Base-by-base conservation (phyloP, 2,797 vertebrate species). In the Microctenopoma steveboyesi region DNA sequence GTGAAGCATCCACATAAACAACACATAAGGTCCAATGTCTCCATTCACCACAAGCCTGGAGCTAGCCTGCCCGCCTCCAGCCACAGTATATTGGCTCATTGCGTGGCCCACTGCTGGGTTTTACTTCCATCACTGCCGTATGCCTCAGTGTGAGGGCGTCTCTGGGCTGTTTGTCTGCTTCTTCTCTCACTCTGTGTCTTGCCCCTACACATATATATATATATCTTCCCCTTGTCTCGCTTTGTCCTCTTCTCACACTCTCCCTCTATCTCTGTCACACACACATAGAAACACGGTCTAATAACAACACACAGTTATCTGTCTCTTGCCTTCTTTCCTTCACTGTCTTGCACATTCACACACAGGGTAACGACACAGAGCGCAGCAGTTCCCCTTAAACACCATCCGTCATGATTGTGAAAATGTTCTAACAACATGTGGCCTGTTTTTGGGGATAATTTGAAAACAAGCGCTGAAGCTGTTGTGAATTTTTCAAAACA, bases 61-160 rank as follows among this genome's bases (percentile, higher is more conserved):
- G 63, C 60, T 68, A 69, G 50, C 58, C 58, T 54, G 45, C 56
- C 39, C n/a, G 67, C 79, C 72, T 81, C 68, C 58, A 75, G 74
- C 59, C 52, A 55, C 68, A 40, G 66, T 58, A 22, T 42, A 35
- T 22, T 53, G 66, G 62, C 65, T 55, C 56, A 22, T 54, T 52
- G 37, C 39, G n/a, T 60, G 72, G 58, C 71, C 46, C 65, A 51
- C 62, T 71, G 64, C 47, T 73, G 70, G 37, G 68, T 77, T 75
- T 82, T 79, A 66, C 75, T 72, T 76, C 72, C 59, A 63, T 77
- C 79, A 47, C 65, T 67, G 54, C 86, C 84, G 78, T 82, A 74
- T 80, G 79, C 62, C 72, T 72, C 61, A 39, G 81, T 43, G 56
- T 70, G 58, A 45, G 63, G 42, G 37, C 1, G 4, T 78, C 69